Evolutionary conservation across 2,797 vertebrate species (phyloP).

Genomic region (Hylomyscus alleni): DNA sequence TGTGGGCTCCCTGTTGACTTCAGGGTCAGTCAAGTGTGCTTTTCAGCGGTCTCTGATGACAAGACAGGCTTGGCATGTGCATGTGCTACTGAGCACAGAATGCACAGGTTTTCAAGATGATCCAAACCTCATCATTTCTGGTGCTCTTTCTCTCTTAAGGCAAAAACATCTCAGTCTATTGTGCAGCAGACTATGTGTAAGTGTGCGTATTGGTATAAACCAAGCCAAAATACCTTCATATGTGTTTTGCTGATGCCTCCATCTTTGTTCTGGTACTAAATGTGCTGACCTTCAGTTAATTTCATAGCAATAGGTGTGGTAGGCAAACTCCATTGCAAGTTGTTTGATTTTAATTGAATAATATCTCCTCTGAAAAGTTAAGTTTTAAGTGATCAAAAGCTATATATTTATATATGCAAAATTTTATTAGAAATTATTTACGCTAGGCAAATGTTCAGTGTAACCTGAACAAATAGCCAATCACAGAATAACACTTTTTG

Average conservation of each 20-base stretch:
- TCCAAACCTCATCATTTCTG: not conserved
- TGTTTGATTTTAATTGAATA: not conserved
- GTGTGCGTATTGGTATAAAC: not conserved
- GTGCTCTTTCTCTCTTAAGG: not conserved
- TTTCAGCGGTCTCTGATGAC: conserved; percentile 3
- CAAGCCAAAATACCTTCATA: not conserved
- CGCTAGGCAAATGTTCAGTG: conserved; percentile 46
- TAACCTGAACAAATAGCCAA: conserved; percentile 53
- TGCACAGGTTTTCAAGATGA: not conserved
- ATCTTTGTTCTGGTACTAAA: conserved; percentile 14
- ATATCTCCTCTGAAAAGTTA: conserved; percentile 46
- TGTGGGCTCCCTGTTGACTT: not conserved
- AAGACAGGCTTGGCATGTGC: not conserved
- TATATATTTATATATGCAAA: not conserved
- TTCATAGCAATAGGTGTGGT: not conserved
- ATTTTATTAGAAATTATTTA: conserved; percentile 30
- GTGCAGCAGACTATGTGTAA: not conserved
- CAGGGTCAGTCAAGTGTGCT: conserved; percentile 13
- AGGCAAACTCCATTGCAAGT: not conserved
- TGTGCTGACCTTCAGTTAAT: not conserved
- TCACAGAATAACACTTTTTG: not conserved
- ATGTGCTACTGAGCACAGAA: not conserved
- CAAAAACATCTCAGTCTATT: too few relatives aligned
- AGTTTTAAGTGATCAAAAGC: conserved; percentile 60
- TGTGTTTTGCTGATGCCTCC: not conserved